Percentiles rank a stretch among this genome's conserved stretches.
Evolutionary conservation across 2,113 vertebrate species (phyloP).

Genomic region (Hemichromis elongatus): DNA sequence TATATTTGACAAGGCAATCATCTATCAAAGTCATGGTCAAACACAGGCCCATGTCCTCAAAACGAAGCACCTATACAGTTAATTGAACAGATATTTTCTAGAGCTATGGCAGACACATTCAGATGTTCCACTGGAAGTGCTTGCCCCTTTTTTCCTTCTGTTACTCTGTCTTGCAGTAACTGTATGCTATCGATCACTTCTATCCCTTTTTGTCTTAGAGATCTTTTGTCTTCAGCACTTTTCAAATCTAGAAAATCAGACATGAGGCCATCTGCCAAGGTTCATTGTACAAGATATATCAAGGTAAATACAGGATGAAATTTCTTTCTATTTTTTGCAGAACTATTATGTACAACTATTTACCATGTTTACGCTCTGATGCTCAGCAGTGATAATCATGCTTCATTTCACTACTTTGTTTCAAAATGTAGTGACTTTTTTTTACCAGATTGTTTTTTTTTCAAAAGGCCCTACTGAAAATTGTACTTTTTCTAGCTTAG

Average conservation of each 20-base stretch:
- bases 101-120: not conserved
- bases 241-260: not conserved
- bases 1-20: not conserved
- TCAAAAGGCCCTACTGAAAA: not conserved
- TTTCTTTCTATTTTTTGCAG: too few relatives aligned
- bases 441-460: not conserved
- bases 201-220: not conserved
- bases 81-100: not conserved
- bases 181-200: not conserved
- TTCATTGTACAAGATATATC: not conserved
- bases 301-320: not conserved
- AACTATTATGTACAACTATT: too few relatives aligned
- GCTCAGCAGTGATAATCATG: not conserved
- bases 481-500: not conserved
- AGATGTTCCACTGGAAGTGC: not conserved
- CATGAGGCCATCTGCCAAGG: not conserved
- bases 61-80: not conserved
- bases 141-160: not conserved
- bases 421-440: not conserved
- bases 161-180: not conserved
- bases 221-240: not conserved
- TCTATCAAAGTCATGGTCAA: not conserved
- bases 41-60: not conserved
- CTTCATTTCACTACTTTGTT: not conserved
- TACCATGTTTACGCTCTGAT: not conserved